Conservation (phyloP, 2,113 vertebrate genomes). For the Cacatua alba region DNA sequence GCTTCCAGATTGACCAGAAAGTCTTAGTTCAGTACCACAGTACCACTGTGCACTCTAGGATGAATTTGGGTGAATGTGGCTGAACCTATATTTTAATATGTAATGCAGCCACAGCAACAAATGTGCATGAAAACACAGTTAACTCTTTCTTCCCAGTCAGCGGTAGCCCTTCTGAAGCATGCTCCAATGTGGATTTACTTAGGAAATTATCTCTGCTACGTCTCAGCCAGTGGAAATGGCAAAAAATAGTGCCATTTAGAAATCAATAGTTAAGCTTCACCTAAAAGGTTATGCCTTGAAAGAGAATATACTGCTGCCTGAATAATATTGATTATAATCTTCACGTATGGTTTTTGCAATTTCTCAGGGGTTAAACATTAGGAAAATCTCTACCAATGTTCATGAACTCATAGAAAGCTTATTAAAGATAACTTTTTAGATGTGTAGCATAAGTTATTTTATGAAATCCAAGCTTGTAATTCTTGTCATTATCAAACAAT, state of each 20-base stretch:
- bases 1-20: slow-evolving; percentile 40
- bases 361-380: background rate
- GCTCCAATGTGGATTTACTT: background rate
- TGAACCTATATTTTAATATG: background rate
- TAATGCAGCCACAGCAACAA: background rate
- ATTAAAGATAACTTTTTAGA: background rate
- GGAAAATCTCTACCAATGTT: background rate
- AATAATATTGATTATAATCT: background rate
- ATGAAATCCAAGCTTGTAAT: background rate
- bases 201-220: background rate
- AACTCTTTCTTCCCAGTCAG: background rate
- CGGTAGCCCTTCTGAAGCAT: background rate
- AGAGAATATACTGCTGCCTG: background rate
- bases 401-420: background rate
- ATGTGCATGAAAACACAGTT: background rate
- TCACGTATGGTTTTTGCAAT: background rate
- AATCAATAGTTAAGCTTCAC: background rate
- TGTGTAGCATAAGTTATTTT: background rate
- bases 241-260: background rate
- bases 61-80: background rate
- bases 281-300: background rate
- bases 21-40: background rate
- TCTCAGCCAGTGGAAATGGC: background rate
- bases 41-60: background rate
- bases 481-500: background rate